Evolutionary conservation across 2,888 invertebrate genomes (phyloP).

Genomic region (Portevinia maculata): DNA sequence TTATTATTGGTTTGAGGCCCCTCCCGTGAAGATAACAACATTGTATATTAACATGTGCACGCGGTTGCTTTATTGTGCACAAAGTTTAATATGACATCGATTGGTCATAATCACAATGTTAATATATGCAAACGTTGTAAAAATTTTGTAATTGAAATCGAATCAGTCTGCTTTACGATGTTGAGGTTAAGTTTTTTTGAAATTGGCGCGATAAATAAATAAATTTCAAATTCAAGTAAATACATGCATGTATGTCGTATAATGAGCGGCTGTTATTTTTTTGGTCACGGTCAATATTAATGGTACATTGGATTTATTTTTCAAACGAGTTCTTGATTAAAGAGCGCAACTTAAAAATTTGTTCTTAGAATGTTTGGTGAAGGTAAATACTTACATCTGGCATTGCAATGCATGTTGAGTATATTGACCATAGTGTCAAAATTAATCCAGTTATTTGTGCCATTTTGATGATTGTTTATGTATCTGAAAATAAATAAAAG

Average conservation of each 20-base stretch:
- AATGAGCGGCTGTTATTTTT: slow-evolving; percentile 30
- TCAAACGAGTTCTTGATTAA: slow-evolving; percentile 52
- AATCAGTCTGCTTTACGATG: slow-evolving; percentile 34
- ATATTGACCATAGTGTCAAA: slow-evolving; percentile 80
- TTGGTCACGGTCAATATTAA: slow-evolving; percentile 66
- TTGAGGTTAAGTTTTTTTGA: slow-evolving; percentile 54
- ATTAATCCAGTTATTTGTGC: slow-evolving; percentile 79
- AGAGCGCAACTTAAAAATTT: slow-evolving; percentile 18
- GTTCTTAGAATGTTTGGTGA: slow-evolving; percentile 12
- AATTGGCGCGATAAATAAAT: slow-evolving; percentile 16
- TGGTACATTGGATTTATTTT: slow-evolving; percentile 28
- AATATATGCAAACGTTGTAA: slow-evolving; percentile 68
- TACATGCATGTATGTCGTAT: background rate
- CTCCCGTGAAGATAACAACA: background rate
- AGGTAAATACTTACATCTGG: slow-evolving; percentile 81
- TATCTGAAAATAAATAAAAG: slow-evolving; percentile 76
- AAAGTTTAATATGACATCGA: slow-evolving; percentile 48
- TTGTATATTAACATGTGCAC: background rate
- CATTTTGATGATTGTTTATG: slow-evolving; percentile 78
- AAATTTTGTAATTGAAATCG: slow-evolving; percentile 67
- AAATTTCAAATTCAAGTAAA: slow-evolving; percentile 39
- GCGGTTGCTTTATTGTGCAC: slow-evolving; percentile 29
- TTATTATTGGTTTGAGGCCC: slow-evolving; percentile 7
- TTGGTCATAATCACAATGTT: slow-evolving; percentile 58
- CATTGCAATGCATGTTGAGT: slow-evolving; percentile 81